Conservation (phyloP, 2,797 vertebrate species). For the Acropternis orthonyx region DNA sequence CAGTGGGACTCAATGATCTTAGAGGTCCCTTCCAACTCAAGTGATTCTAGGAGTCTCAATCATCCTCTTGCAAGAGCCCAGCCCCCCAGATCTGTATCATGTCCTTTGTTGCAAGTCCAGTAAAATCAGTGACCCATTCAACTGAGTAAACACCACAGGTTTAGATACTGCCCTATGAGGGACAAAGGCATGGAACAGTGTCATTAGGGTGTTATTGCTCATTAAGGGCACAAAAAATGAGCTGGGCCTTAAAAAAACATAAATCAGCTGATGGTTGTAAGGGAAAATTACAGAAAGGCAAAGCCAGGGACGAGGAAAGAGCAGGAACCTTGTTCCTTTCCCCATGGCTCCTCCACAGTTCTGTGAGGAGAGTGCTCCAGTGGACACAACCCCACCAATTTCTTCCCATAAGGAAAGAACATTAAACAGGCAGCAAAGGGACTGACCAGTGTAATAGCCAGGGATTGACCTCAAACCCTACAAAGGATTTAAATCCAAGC, state of each 20-base stretch:
- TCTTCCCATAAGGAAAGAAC: neutral
- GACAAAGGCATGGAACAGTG: neutral
- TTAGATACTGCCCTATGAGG: neutral
- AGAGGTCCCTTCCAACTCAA: neutral
- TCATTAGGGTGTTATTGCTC: neutral
- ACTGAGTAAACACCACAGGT: neutral
- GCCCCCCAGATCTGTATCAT: neutral
- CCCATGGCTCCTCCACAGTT: neutral
- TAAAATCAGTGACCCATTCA: neutral
- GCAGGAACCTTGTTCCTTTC: neutral
- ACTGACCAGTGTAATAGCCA: neutral
- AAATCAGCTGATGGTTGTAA: neutral
- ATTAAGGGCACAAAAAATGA: neutral
- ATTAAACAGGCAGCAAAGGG: neutral
- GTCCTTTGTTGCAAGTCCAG: neutral
- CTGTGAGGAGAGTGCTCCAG: neutral
- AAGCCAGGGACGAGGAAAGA: neutral
- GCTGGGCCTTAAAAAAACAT: neutral
- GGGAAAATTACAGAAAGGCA: neutral
- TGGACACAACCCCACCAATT: neutral
- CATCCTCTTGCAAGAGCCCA: neutral
- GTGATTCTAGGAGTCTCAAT: neutral
- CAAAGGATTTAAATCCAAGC: neutral
- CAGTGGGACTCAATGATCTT: fast-evolving
- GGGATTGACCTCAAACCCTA: neutral